These are phyloP conservation scores for Eurytoma adleriae DNA, from an alignment of 2,888 invertebrate species.

Conservation along the genomic window DNA sequence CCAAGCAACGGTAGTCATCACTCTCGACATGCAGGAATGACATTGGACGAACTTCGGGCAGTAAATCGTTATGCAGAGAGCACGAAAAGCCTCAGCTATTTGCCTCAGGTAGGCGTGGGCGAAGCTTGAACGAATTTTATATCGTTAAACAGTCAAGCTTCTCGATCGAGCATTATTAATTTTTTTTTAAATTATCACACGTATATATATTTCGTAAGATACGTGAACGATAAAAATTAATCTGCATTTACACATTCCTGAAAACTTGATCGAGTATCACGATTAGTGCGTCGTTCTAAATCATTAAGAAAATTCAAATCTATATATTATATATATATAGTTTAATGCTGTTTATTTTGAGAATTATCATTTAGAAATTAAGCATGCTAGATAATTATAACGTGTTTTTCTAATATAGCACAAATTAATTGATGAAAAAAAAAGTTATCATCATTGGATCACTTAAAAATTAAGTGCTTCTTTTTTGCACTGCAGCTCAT, in stretches of 20 bases:
- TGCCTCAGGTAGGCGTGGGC: conserved; percentile 87
- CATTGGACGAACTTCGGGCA: conserved; percentile 89
- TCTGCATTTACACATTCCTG: conserved; percentile 52
- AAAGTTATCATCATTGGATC: conserved; percentile 37
- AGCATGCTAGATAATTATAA: conserved; percentile 44
- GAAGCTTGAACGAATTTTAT: conserved; percentile 63
- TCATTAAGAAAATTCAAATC: conserved; percentile 37
- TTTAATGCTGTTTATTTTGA: conserved; percentile 28
- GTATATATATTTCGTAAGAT: conserved; percentile 18
- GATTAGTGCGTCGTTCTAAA: conserved; percentile 47
- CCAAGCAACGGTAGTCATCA: conserved; percentile 84
- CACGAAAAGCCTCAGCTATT: conserved; percentile 92
- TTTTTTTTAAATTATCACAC: conserved; percentile 27
- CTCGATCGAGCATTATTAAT: conserved; percentile 40
- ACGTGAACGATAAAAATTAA: conserved; percentile 39
- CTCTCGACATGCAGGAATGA: conserved; percentile 85
- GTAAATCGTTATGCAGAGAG: conserved; percentile 94
- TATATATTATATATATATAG: conserved; percentile 41
- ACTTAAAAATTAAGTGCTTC: conserved; percentile 48
- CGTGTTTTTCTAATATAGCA: conserved; percentile 39
- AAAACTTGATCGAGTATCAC: conserved; percentile 46
- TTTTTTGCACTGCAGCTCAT: conserved; percentile 42
- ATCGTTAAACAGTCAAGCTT: conserved; percentile 41
- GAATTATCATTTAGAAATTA: conserved; percentile 33
- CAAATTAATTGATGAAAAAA: conserved; percentile 33